Conservation (phyloP, 2,797 vertebrate genomes). For the Falco naumanni region DNA sequence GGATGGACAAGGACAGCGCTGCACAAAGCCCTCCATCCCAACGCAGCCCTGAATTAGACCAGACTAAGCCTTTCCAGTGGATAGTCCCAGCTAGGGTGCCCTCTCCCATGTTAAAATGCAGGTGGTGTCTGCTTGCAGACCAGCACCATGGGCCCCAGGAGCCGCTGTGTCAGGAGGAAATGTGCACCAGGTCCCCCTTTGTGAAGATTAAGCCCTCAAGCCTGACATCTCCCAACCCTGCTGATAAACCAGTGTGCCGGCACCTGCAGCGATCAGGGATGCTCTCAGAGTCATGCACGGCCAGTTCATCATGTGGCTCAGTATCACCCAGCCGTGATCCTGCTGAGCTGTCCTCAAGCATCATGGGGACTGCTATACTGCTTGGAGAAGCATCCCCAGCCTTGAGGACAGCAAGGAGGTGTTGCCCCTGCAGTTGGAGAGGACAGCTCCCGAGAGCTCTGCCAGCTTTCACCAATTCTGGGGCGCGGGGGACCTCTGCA, state of each 20-base stretch:
- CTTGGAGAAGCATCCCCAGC: not conserved
- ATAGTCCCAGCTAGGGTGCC: not conserved
- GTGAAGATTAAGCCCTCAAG: not conserved
- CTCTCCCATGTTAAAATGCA: not conserved
- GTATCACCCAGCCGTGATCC: not conserved
- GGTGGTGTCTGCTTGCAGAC: not conserved
- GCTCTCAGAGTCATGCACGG: not conserved
- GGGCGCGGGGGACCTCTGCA: not conserved
- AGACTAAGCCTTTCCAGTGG: not conserved
- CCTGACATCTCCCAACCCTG: not conserved
- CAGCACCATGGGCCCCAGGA: not conserved
- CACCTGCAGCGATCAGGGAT: accelerated
- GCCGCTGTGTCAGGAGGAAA: accelerated
- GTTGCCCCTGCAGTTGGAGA: not conserved
- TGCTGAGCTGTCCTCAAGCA: not conserved
- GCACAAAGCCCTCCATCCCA: not conserved
- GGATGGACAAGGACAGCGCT: not conserved
- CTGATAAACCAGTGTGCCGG: not conserved
- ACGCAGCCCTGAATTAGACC: not conserved
- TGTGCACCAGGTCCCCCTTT: not conserved
- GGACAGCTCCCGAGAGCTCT: not conserved
- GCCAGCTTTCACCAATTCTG: not conserved
- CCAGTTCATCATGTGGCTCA: not conserved
- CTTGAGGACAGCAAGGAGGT: not conserved
- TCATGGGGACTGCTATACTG: accelerated